Evolutionary conservation across 30 jellyfish, hydroid and myxozoan species (phyloP), one percentile per base, ranked within the genome.

Genomic region (Mastigias papua): DNA sequence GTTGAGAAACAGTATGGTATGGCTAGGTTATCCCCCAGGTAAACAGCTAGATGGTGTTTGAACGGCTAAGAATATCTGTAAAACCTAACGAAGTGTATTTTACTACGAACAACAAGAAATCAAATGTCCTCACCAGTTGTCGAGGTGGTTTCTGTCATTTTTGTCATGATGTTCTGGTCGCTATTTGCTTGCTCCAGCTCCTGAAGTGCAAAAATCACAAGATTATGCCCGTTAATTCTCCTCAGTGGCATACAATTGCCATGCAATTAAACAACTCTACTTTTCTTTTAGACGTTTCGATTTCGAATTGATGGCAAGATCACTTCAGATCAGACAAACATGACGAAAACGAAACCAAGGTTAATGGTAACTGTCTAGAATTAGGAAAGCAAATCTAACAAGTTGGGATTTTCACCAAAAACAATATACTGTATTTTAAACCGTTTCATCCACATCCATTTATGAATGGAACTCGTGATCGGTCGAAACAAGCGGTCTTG

Each of bases 171-270:
- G 81, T 64, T 74, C 42, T 85, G 88, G 63, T 85, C 94, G 28
- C 73, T 85, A 81, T 69, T 77, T 48, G 69, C 32, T 75, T 72
- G 94, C 60, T 72, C 94, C 94, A 85, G 94, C 82, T 85, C 94
- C 94, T 85, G n/a, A 4, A 63, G 32, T n/a, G n/a, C 23, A 46
- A 51, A 65, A 25, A 25, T 11, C 23, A 54, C 27, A 11, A 54
- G 17, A 25, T 54, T 54, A 54, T 54, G 17, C 54, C 13, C 13
- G 13, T 42, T 4, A 42, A 42, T 4, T 42, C 54, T 42, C 13
- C 7, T 15, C 7, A 42, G 13, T 4, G 13, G 7, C n/a, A n/a
- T n/a, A n/a, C n/a, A n/a, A n/a, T n/a, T n/a, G n/a, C n/a, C n/a
- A n/a, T n/a, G n/a, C n/a, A n/a, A n/a, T n/a, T n/a, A 42, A 42